Evolutionary conservation across 1,140 invertebrate genomes (phyloP), one percentile per base, ranked within the genome.

Genomic region (Hirudo medicinalis): DNA sequence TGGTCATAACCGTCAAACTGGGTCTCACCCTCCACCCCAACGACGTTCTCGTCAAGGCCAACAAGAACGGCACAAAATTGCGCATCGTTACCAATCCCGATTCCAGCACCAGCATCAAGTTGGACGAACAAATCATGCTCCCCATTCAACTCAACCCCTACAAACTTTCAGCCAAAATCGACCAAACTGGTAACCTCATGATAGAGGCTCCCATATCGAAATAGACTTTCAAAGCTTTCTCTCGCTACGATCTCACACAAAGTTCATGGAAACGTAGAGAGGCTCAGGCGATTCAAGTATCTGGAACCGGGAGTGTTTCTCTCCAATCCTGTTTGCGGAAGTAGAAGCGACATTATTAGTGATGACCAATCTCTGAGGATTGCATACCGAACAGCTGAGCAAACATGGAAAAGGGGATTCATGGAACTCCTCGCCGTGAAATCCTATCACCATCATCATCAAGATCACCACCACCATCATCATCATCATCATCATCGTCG

Each of bases 41-140:
- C 43, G 68, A 72, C 55, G 67, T 72, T 43, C 32, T 68, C 19
- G 66, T 72, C 27, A 72, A 72, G 27, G 72, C 72, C 20, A 72
- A 72, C 72, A 70, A 71, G 49, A 72, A 53, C 68, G 72, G 72
- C 0, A 72, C n/a, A 40, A 54, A 67, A 32, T 17, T 72, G 29
- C 20, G 72, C 13, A 49, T 72, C 27, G 72, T 72, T 4, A 40
- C 40, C 22, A 72, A 29, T 29, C 67, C 40, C 6, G 19, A 40
- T 9, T 25, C 36, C 67, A n/a, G 17, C 6, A 27, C 54, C 19
- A 20, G 49, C 29, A 17, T 69, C 22, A 63, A 63, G 22, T 32
- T 63, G 19, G 70, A 70, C 67, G 67, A 70, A 66, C 72, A 67
- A 27, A 71, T 69, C 40, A 19, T 27, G 15, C 67, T 72, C 6